Evolutionary conservation across 2,888 invertebrate genomes (phyloP).

Genomic region (Campoletis raptor): DNA sequence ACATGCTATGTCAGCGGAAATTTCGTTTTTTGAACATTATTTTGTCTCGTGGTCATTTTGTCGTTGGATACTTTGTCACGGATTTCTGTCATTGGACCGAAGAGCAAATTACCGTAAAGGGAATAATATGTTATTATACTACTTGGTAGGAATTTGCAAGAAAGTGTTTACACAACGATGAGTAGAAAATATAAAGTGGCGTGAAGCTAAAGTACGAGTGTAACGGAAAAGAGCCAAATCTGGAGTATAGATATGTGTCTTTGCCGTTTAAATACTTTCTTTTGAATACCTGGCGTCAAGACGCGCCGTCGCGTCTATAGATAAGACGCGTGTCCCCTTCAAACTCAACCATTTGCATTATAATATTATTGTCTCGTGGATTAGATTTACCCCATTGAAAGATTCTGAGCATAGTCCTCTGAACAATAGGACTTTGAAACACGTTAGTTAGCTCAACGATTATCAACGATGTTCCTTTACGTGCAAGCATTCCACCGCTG

Average conservation of each 20-base stretch:
- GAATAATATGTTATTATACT: neutral
- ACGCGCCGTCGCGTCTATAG: too few species aligned
- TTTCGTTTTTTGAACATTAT: neutral
- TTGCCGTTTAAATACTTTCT: too few species aligned
- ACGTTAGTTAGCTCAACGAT: slow-evolving; percentile 73
- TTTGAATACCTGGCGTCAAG: too few species aligned
- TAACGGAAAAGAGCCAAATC: too few species aligned
- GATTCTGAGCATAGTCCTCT: neutral
- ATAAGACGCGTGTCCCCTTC: neutral
- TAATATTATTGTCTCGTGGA: slow-evolving; percentile 4
- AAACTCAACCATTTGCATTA: neutral
- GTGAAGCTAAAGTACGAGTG: too few species aligned
- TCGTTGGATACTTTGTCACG: neutral
- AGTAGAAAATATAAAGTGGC: neutral
- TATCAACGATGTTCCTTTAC: slow-evolving; percentile 78
- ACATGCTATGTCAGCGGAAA: too few species aligned
- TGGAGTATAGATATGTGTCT: too few species aligned
- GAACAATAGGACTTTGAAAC: slow-evolving; percentile 7
- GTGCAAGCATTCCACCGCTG: slow-evolving; percentile 74
- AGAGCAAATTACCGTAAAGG: neutral
- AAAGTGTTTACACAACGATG: neutral
- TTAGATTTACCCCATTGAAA: neutral
- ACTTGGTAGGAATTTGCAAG: neutral
- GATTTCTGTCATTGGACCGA: neutral
- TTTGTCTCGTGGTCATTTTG: neutral